Evolutionary conservation across 2,888 invertebrate genomes (phyloP).

Genomic region (Tenthredo mesomela): DNA sequence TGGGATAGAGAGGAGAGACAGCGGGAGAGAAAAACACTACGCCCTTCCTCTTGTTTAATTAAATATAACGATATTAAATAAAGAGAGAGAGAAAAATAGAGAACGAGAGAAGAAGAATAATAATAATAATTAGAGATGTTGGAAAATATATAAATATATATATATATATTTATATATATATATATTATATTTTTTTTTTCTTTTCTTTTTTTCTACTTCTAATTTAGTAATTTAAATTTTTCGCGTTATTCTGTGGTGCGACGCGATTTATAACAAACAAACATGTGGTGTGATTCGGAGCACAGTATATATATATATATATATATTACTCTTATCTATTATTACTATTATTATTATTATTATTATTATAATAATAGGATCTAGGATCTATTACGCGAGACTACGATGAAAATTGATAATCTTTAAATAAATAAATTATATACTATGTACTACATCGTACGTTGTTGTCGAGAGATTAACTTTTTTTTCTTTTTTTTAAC

Average conservation of each 20-base stretch:
- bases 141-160: no score
- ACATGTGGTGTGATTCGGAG: not conserved
- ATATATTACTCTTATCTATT: not conserved
- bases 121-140: not conserved
- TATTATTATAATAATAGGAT: not conserved
- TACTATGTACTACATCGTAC: no score
- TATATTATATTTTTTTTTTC: not conserved
- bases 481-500: no score
- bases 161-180: no score
- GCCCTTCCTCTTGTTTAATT: not conserved
- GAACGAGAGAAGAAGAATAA: not conserved
- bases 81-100: not conserved
- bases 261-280: not conserved
- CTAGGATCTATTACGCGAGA: no score
- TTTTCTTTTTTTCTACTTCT: not conserved
- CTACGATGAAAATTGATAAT: no score
- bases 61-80: not conserved
- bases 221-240: not conserved
- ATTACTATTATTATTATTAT: not conserved
- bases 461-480: no score
- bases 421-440: no score
- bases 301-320: no score
- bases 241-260: slow-evolving; percentile 76
- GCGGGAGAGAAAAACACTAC: not conserved
- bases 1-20: not conserved